Conservation (phyloP, 2,888 invertebrate species). For the Oegoconia quadripuncta region DNA sequence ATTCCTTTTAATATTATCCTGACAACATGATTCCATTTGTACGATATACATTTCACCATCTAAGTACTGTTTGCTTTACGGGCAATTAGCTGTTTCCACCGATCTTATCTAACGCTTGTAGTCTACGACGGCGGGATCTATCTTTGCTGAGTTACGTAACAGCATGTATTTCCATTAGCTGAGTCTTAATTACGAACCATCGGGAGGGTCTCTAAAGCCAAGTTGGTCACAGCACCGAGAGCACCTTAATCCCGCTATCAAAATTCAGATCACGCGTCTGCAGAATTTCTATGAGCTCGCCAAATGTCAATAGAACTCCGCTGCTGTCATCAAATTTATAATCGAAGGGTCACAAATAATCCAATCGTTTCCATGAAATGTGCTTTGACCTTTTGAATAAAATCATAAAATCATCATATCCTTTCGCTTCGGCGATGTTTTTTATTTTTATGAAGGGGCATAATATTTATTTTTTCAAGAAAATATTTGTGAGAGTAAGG, state of each 20-base stretch:
- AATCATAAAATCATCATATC: slow-evolving; percentile 1
- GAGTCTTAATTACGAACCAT: slow-evolving; percentile 58
- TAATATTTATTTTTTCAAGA: slow-evolving; percentile 31
- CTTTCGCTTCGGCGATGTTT: too few relatives aligned
- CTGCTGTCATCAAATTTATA: slow-evolving; percentile 46
- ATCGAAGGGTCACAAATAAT: slow-evolving; percentile 21
- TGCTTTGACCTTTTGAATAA: slow-evolving; percentile 9
- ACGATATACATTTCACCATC: too few relatives aligned
- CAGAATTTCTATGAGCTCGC: slow-evolving; percentile 59
- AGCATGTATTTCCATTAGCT: slow-evolving; percentile 57
- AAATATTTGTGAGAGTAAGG: too few relatives aligned
- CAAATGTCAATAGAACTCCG: slow-evolving; percentile 50
- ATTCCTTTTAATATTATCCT: too few relatives aligned
- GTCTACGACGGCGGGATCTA: neutral
- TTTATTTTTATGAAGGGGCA: too few relatives aligned
- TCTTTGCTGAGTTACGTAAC: slow-evolving; percentile 7
- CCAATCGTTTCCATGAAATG: slow-evolving; percentile 12
- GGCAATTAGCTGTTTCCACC: too few relatives aligned
- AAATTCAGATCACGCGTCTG: slow-evolving; percentile 62
- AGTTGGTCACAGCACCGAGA: slow-evolving; percentile 47
- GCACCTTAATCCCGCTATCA: slow-evolving; percentile 56
- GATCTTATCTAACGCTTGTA: neutral
- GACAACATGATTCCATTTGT: too few relatives aligned
- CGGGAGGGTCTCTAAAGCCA: slow-evolving; percentile 52
- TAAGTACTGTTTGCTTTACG: too few relatives aligned